Conservation (phyloP, 2,113 vertebrate genomes). For the Laticauda colubrina region DNA sequence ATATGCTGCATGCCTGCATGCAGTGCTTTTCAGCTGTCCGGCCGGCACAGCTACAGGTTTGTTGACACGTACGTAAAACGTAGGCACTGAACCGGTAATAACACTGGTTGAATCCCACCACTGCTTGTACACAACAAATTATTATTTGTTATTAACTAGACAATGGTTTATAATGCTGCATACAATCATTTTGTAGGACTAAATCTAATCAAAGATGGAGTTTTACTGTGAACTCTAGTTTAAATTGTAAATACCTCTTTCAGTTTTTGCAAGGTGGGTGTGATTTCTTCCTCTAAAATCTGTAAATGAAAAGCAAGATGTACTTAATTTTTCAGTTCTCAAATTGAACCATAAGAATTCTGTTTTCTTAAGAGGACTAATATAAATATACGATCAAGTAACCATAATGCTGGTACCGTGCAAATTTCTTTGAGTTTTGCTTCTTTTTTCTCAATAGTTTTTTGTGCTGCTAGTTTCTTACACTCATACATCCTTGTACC, state of each 20-base stretch:
- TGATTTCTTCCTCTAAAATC: conserved; percentile 92
- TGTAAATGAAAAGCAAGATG: conserved; percentile 62
- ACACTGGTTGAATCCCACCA: too few species aligned
- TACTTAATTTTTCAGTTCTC: not conserved
- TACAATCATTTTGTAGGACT: not conserved
- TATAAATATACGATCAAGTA: not conserved
- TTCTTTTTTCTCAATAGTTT: conserved; percentile 95
- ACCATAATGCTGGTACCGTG: conserved; percentile 69
- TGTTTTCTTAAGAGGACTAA: not conserved
- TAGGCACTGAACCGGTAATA: too few species aligned
- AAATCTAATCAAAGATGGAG: not conserved
- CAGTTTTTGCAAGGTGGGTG: conserved; percentile 87
- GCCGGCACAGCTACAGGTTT: too few species aligned
- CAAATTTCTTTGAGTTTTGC: conserved; percentile 86
- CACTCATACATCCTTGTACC: conserved; percentile 96
- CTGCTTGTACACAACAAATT: not conserved
- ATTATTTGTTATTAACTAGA: not conserved
- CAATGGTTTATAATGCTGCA: not conserved
- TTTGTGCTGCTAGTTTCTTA: conserved; percentile 88
- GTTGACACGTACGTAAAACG: too few species aligned
- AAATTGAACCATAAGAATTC: not conserved
- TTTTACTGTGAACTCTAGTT: not conserved
- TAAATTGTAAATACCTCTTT: conserved; percentile 77
- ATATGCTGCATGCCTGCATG: too few species aligned
- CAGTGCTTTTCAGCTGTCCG: too few species aligned